Evolutionary conservation across 2,888 invertebrate genomes (phyloP), one percentile per base, ranked within the genome.

Genomic region (Campoletis raptor): DNA sequence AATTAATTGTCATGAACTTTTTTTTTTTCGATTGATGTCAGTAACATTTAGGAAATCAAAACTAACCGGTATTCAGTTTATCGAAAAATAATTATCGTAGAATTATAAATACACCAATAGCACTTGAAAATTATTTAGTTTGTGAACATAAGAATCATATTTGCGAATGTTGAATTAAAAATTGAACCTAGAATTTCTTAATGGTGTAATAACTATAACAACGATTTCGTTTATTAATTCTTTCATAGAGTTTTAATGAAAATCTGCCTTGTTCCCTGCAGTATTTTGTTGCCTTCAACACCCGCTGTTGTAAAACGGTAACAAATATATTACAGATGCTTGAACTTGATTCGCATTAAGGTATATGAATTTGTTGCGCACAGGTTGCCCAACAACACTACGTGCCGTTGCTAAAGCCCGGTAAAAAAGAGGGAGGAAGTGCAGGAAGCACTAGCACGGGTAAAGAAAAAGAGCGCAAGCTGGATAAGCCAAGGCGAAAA

Each of bases 391-490:
- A 94, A 90, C 93, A 93, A 90, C 94, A 94, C 78, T 94, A 94
- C 90, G 93, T 92, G 90, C 94, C 95, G 82, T 92, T 94, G 74
- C 91, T 95, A 54, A 95, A 95, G 89, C 93, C 94, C n/a, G 94
- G 93, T 8, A 95, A 95, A 89, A 95, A 95, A 89, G 95, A 95
- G 91, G 94, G 94, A 54, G 92, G 93, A 36, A 92, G 93, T 69
- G 92, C 92, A 7, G 91, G 93, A 83, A 91, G 93, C 83, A 92
- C 93, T 36, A 87, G 91, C 48, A 92, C 91, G 66, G 90, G 90
- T 30, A 93, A 93, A 66, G 93, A 93, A 87, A 93, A 93, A 78
- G 91, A 92, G 69, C 92, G 93, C 85, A 94, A 94, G 88, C 91
- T 94, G 93, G 94, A 94, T 76, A 94, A 94, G 86, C 93, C 93